Percentiles rank a stretch among this genome's conserved stretches.
phyloP scores from a whole-genome alignment of 2,888 invertebrate genomes.

The Pachycephus smyrnensis region DNA sequence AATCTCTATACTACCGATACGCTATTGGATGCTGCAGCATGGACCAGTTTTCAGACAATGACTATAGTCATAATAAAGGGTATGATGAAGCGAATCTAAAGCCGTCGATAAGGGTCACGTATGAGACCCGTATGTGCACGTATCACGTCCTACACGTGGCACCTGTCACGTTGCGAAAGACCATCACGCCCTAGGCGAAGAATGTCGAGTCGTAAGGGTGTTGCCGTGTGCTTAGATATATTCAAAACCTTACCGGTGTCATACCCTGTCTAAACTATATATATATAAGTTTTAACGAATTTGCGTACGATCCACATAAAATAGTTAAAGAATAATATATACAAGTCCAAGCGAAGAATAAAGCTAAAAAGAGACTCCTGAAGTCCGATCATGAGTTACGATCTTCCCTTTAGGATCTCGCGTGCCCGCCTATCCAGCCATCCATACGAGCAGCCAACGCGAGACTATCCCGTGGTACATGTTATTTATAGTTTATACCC shows the following conservation, averaged over 20 bases:
- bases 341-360: neutral
- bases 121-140: neutral
- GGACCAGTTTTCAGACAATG: neutral
- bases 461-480: neutral
- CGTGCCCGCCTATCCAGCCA: conserved; percentile 13
- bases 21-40: neutral
- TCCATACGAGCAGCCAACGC: neutral
- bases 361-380: neutral
- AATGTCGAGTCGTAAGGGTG: neutral
- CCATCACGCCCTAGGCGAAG: neutral
- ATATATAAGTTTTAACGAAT: neutral
- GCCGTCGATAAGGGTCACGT: neutral
- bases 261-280: conserved; percentile 12
- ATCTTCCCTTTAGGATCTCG: conserved; percentile 27
- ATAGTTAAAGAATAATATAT: neutral
- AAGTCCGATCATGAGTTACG: conserved; percentile 25
- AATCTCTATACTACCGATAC: neutral
- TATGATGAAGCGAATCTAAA: neutral
- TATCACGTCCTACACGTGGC: neutral
- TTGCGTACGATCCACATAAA: neutral
- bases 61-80: neutral
- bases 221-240: neutral
- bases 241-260: neutral
- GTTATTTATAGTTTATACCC: conserved; percentile 10
- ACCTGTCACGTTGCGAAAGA: neutral